Percentiles rank a stretch among this genome's conserved stretches.
Conservation (phyloP, 2,888 invertebrate genomes). For the Agrochola litura region DNA sequence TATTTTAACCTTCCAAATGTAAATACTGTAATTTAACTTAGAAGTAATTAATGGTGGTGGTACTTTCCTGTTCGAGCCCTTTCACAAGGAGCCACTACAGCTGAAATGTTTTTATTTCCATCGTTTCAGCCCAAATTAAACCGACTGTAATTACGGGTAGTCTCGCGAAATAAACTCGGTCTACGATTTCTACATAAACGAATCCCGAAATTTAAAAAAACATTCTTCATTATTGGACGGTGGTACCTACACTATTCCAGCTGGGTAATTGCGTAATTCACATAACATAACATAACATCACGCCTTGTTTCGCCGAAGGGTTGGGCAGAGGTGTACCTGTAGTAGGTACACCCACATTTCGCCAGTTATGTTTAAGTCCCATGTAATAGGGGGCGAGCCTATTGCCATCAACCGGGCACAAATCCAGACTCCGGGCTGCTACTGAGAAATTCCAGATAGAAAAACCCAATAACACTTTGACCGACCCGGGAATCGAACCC, state of each 20-base stretch:
- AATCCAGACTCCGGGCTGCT: too few relatives aligned
- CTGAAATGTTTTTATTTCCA: background rate
- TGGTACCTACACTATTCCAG: background rate
- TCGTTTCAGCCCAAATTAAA: slow-evolving; percentile 16
- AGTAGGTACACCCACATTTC: too few relatives aligned
- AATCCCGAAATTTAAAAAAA: background rate
- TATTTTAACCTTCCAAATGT: background rate
- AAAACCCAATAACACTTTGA: too few relatives aligned
- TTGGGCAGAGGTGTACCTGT: too few relatives aligned
- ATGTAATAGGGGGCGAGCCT: too few relatives aligned
- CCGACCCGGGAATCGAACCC: too few relatives aligned
- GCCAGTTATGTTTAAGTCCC: too few relatives aligned
- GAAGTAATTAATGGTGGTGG: background rate
- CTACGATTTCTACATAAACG: slow-evolving; percentile 4
- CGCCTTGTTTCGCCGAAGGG: too few relatives aligned
- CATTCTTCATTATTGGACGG: slow-evolving; percentile 1
- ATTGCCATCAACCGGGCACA: too few relatives aligned
- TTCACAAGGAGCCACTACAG: background rate
- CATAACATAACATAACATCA: too few relatives aligned
- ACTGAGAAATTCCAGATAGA: too few relatives aligned
- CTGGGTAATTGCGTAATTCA: too few relatives aligned
- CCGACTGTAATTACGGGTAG: slow-evolving; percentile 12
- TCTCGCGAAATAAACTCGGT: background rate
- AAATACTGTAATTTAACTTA: background rate
- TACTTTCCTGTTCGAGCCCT: background rate